Percentiles rank a stretch among this genome's conserved stretches.
These are phyloP conservation scores for Danionella cerebrum DNA, from an alignment of 2,113 vertebrate genomes.

Conservation along the genomic window DNA sequence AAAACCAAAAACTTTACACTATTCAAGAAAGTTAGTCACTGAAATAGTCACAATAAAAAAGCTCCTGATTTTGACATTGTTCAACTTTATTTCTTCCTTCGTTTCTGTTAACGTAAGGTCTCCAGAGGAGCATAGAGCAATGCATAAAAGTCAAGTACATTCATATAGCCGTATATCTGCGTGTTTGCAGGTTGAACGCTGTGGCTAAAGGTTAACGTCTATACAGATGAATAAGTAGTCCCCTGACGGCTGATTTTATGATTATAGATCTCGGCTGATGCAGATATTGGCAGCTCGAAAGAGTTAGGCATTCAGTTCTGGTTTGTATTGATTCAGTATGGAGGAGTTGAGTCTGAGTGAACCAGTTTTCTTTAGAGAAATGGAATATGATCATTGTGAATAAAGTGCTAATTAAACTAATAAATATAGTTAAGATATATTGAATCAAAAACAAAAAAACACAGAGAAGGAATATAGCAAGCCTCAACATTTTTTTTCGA, in stretches of 20 bases:
- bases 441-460: no score
- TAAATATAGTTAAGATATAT: no score
- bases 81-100: neutral
- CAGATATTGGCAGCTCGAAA: neutral
- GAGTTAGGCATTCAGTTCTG: neutral
- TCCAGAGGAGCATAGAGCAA: neutral
- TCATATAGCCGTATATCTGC: neutral
- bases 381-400: neutral
- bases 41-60: neutral
- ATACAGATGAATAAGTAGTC: constrained; percentile 7
- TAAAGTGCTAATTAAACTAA: no score
- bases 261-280: neutral
- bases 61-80: neutral
- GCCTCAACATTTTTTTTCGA: no score
- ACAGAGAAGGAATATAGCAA: no score
- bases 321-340: neutral
- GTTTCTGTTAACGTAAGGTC: neutral
- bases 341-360: neutral
- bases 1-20: neutral
- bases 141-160: no score
- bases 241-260: constrained; percentile 8
- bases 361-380: neutral
- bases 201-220: constrained; percentile 15
- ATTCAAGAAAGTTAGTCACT: neutral
- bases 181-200: neutral